These are phyloP conservation scores for Xanthia icteritia DNA, from an alignment of 2,888 invertebrate species.

Conservation along the genomic window DNA sequence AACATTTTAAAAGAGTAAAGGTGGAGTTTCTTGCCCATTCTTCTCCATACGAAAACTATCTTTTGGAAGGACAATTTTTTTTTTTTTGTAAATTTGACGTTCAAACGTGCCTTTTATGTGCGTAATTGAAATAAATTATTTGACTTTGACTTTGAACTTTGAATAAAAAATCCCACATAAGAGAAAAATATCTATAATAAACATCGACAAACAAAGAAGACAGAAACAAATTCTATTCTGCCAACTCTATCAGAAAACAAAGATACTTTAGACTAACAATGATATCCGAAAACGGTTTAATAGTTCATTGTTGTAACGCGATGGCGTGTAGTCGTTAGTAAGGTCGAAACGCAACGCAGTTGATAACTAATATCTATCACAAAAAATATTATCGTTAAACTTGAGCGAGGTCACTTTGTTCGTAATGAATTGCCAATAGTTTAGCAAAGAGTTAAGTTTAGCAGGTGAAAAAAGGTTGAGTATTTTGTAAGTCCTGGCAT, in stretches of 20 bases:
- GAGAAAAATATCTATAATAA: neutral
- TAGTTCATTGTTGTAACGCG: conserved; percentile 16
- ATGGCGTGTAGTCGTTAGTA: conserved; percentile 49
- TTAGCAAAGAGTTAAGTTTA: neutral
- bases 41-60: too few species aligned
- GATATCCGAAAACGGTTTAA: conserved; percentile 41
- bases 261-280: conserved; percentile 23
- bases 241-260: conserved; percentile 13
- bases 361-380: conserved; percentile 33
- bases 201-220: neutral
- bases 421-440: conserved; percentile 18
- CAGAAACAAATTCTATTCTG: neutral
- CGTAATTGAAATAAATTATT: too few species aligned
- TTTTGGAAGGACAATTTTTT: too few species aligned
- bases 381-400: conserved; percentile 47
- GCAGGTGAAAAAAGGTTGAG: conserved; percentile 1
- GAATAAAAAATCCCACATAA: neutral
- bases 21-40: too few species aligned
- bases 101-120: too few species aligned
- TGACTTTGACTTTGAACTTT: too few species aligned
- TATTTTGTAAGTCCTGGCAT: neutral
- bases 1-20: too few species aligned
- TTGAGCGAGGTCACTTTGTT: conserved; percentile 39
- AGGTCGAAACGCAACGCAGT: conserved; percentile 47
- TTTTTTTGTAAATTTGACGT: too few species aligned